Evolutionary conservation across 2,797 vertebrate species (phyloP).

Genomic region (Sternarchorhynchus goeldii): DNA sequence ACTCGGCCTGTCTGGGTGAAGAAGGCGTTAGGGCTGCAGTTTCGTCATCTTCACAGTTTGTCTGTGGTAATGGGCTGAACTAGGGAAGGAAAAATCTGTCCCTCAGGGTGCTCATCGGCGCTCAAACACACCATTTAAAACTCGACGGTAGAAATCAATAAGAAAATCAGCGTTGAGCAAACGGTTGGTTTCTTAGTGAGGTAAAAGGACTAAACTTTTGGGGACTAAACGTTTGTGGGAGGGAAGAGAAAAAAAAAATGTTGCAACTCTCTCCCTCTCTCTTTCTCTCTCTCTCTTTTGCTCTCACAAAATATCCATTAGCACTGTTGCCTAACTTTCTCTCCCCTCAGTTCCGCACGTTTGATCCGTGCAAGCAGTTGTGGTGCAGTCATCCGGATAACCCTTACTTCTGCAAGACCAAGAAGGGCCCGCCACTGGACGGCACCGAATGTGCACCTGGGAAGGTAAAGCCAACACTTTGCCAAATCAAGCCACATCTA

Average conservation of each 20-base stretch:
- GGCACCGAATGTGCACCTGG: conserved; percentile 92
- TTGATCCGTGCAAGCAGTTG: conserved; percentile 96
- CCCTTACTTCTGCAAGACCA: conserved; percentile 98
- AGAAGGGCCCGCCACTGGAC: conserved; percentile 95
- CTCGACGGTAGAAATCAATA: not conserved
- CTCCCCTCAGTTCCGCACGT: conserved; percentile 90
- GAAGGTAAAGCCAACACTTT: conserved; percentile 78
- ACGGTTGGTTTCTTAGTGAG: not conserved
- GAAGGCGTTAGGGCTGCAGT: not conserved
- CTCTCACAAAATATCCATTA: conserved; percentile 2
- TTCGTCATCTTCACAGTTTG: not conserved
- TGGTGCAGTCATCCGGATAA: conserved; percentile 99
- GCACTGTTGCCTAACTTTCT: conserved; percentile 9
- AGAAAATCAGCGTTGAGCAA: not conserved
- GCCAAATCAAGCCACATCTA: not conserved
- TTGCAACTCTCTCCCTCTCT: not conserved
- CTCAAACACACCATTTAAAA: not conserved
- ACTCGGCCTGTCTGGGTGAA: not conserved
- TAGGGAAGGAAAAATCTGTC: not conserved
- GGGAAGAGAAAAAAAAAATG: not conserved
- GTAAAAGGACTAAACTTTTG: no score
- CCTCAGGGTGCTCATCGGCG: not conserved
- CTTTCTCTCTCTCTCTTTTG: not conserved
- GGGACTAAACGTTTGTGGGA: not conserved
- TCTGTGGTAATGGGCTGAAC: not conserved